Evolutionary conservation across 35 echinoderm and acorn worm genomes (phyloP).

Genomic region (Strongylocentrotus purpuratus): DNA sequence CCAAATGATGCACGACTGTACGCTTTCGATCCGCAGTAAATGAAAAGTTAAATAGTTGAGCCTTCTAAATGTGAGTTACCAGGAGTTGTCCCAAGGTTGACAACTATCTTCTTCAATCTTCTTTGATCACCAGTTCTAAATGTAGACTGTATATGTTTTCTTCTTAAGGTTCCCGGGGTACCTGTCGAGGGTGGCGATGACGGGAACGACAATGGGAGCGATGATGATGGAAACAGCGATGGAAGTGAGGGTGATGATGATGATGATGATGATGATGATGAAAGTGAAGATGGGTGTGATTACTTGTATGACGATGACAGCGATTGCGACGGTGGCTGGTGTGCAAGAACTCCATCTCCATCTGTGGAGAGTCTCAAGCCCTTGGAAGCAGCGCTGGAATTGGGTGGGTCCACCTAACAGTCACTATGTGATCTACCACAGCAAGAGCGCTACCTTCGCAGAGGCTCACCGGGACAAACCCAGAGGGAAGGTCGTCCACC

Average conservation of each 20-base stretch:
- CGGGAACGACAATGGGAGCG: not conserved
- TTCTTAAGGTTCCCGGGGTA: not conserved
- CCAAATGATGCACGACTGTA: no score
- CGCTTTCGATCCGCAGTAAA: no score
- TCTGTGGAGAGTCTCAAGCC: slow-evolving; percentile 52
- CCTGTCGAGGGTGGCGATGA: not conserved
- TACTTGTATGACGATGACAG: not conserved
- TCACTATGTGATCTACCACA: slow-evolving; percentile 59
- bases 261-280: not conserved
- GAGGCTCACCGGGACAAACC: slow-evolving; percentile 17
- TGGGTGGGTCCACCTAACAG: slow-evolving; percentile 65
- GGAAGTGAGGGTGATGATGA: not conserved
- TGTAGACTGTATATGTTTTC: not conserved
- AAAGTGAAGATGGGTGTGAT: not conserved
- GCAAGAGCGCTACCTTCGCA: slow-evolving; percentile 36
- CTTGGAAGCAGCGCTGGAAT: slow-evolving; percentile 47
- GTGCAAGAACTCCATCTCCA: not conserved
- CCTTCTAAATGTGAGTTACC: no score
- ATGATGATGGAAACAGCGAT: not conserved
- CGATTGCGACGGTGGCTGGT: not conserved
- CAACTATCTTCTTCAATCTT: no score
- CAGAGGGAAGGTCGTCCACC: slow-evolving; percentile 68
- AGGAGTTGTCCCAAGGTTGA: no score
- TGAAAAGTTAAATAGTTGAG: no score
- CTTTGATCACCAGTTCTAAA: not conserved